Conservation (phyloP, 30 jellyfish, hydroid and myxozoan genomes). For the Cassiopea xamachana region DNA sequence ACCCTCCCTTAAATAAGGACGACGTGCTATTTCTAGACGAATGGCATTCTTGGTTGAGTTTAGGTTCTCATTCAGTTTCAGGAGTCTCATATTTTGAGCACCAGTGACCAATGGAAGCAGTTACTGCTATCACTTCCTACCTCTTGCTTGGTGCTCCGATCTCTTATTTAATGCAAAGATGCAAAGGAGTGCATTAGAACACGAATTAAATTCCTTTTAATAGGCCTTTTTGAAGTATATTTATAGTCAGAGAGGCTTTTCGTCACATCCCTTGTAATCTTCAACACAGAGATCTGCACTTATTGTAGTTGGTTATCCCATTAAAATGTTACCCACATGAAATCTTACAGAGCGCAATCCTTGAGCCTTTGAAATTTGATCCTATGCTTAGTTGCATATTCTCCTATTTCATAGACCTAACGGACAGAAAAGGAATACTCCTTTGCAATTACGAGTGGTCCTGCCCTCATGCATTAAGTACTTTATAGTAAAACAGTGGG, state of each 20-base stretch:
- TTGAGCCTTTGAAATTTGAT: background rate
- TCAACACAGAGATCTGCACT: background rate
- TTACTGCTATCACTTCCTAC: background rate
- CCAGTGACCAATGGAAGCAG: too few species aligned
- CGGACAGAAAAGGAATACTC: too few species aligned
- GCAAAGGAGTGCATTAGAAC: background rate
- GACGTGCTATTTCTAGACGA: too few species aligned
- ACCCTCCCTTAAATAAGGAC: too few species aligned
- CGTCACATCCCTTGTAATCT: background rate
- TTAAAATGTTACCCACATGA: background rate
- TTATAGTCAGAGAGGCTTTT: background rate
- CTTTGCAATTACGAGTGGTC: too few species aligned
- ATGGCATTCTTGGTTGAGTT: background rate
- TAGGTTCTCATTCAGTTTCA: background rate
- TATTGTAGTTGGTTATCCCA: background rate
- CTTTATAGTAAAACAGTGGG: too few species aligned
- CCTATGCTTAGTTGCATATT: background rate
- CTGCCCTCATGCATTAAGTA: too few species aligned
- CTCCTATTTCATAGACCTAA: too few species aligned
- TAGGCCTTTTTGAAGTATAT: background rate
- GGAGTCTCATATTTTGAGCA: background rate
- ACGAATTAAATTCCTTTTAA: background rate
- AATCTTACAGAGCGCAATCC: background rate
- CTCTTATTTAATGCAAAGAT: background rate
- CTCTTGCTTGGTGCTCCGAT: background rate